phyloP scores from a whole-genome alignment of 2,797 vertebrate genomes.

The Pseudomugil tenellus region DNA sequence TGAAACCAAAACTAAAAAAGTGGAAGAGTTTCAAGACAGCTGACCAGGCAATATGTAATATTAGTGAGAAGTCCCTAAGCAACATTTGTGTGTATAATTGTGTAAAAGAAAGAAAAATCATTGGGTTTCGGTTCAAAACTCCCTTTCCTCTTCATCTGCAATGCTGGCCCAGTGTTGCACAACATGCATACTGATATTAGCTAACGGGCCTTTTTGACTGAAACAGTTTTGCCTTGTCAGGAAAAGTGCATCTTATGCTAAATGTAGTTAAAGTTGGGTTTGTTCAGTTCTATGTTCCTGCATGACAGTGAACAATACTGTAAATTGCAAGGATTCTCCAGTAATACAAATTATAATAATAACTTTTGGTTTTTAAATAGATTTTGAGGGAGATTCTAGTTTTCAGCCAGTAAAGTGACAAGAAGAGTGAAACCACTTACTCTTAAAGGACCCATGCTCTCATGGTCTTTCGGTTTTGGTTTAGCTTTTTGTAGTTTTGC shows the following conservation, averaged over 20 bases:
- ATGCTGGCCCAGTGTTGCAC: not conserved
- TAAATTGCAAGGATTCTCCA: too few species aligned
- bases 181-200: not conserved
- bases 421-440: too few species aligned
- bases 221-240: not conserved
- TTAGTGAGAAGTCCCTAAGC: slow-evolving; percentile 11
- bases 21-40: not conserved
- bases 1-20: not conserved
- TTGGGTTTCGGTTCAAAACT: not conserved
- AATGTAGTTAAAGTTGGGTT: not conserved
- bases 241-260: not conserved
- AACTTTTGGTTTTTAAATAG: too few species aligned
- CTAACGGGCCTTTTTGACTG: not conserved
- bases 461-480: too few species aligned
- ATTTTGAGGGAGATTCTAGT: too few species aligned
- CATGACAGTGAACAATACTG: too few species aligned
- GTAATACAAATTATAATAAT: too few species aligned
- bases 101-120: not conserved
- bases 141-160: not conserved
- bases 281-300: not conserved
- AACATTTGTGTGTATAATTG: not conserved
- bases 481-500: too few species aligned
- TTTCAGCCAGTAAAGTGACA: too few species aligned
- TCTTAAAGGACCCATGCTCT: not conserved
- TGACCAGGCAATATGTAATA: not conserved